Base-by-base conservation (phyloP, 1,140 invertebrate genomes). In the Dufourea novaeangliae region DNA sequence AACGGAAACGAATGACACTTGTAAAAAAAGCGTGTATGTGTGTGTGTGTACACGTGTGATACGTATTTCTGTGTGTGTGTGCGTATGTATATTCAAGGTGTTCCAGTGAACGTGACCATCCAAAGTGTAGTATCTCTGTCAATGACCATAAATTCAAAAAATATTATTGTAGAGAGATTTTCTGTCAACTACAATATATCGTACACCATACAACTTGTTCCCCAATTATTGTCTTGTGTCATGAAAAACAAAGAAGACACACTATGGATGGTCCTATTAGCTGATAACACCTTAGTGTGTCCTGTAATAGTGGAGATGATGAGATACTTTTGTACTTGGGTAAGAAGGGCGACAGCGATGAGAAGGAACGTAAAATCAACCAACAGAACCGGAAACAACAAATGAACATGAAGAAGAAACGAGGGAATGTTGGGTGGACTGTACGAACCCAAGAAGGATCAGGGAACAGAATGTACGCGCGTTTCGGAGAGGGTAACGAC, bases 311-410 rank as follows among this genome's bases (percentile, higher is more conserved):
- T 22, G 34, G 32, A 71, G 67, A 71, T 54, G 67, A 71, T 20
- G 59, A 74, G 59, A 74, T 74, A 77, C 75, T 77, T 70, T 77
- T 77, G 66, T 71, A 63, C 25, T 71, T 75, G 41, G 71, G 71
- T 62, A 46, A 61, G 12, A 68, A 4, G 29, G 44, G 22, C 39
- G 59, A 44, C 34, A 82, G 39, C 61, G 44, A 66, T 72, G 46
- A 80, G 46, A 25, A 20, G 46, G 46, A 71, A 73, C 1, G 20
- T 41, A 39, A 75, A 37, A 50, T 32, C 1, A 11, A 20, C 46
- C 32, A 29, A 61, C 25, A 39, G 20, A 57, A n/a, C 44, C 14
- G 66, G 32, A 50, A 17, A 61, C n/a, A 57, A 22, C 22, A 27
- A 44, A 59, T 69, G 64, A 69, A 41, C 22, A 57, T 52, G 77